Conservation (phyloP, 2,888 invertebrate species). For the Pheosia gnoma region DNA sequence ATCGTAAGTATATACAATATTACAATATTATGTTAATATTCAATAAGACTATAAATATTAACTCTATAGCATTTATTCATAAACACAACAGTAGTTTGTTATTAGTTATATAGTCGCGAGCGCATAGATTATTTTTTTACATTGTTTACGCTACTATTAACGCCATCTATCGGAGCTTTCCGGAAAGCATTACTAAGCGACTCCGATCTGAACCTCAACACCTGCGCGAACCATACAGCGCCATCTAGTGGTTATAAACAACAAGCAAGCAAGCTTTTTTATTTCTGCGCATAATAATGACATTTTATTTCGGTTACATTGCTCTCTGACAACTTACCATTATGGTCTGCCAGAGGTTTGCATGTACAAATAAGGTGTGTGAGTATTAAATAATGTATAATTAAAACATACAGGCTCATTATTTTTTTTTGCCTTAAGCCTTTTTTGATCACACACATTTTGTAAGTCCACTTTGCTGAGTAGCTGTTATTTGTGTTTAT, state of each 20-base stretch:
- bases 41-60: too few species aligned
- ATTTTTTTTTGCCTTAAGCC: conserved; percentile 22
- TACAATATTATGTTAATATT: too few species aligned
- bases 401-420: conserved; percentile 18
- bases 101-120: not conserved
- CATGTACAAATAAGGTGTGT: conserved; percentile 78
- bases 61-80: too few species aligned
- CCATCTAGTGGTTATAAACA: conserved; percentile 65
- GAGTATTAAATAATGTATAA: conserved; percentile 37
- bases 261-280: conserved; percentile 63
- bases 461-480: not conserved
- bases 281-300: conserved; percentile 33
- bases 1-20: too few species aligned
- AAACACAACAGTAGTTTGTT: too few species aligned
- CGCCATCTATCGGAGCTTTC: conserved; percentile 39
- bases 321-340: conserved; percentile 77
- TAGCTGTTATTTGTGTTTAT: too few species aligned
- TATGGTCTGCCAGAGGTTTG: conserved; percentile 76
- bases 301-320: conserved; percentile 35
- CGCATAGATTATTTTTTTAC: not conserved
- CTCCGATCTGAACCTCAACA: conserved; percentile 39
- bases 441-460: conserved; percentile 24
- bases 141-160: conserved; percentile 24
- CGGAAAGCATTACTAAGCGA: conserved; percentile 30
- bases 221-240: conserved; percentile 41